Conservation (phyloP, 2,113 vertebrate genomes). For the Aix galericulata region DNA sequence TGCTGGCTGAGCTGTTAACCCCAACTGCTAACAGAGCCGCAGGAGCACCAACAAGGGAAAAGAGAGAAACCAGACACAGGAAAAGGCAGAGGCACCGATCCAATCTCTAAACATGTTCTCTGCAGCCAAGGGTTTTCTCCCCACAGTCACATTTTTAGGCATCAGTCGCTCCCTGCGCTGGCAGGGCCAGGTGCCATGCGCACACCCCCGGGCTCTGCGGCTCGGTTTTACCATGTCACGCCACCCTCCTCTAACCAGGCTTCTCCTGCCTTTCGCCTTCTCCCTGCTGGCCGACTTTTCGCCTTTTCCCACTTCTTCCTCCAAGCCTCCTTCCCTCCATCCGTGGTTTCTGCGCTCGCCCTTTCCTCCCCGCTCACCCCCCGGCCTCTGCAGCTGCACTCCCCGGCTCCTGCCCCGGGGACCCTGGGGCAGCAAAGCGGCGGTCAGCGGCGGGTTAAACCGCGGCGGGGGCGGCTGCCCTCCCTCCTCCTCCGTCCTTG, state of each 20-base stretch:
- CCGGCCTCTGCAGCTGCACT: background rate
- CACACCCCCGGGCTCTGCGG: background rate
- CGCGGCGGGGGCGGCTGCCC: background rate
- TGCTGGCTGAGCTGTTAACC: background rate
- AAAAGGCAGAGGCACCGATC: background rate
- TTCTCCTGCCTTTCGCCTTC: background rate
- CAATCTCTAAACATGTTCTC: background rate
- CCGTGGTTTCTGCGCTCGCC: background rate
- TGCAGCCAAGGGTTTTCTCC: background rate
- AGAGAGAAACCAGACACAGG: background rate
- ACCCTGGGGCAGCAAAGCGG: background rate
- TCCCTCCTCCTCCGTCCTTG: background rate
- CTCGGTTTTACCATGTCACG: background rate
- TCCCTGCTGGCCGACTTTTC: background rate
- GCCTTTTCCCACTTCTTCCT: background rate
- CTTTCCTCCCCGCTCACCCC: background rate
- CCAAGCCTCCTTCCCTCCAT: background rate
- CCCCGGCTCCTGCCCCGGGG: background rate
- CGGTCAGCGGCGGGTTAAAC: background rate
- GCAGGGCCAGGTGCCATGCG: background rate
- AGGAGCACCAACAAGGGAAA: background rate
- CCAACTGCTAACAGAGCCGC: background rate
- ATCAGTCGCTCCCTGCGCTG: background rate
- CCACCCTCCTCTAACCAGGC: background rate
- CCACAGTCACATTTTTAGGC: background rate